phyloP scores from a whole-genome alignment of 2,888 invertebrate genomes.

The Lottia scabra region DNA sequence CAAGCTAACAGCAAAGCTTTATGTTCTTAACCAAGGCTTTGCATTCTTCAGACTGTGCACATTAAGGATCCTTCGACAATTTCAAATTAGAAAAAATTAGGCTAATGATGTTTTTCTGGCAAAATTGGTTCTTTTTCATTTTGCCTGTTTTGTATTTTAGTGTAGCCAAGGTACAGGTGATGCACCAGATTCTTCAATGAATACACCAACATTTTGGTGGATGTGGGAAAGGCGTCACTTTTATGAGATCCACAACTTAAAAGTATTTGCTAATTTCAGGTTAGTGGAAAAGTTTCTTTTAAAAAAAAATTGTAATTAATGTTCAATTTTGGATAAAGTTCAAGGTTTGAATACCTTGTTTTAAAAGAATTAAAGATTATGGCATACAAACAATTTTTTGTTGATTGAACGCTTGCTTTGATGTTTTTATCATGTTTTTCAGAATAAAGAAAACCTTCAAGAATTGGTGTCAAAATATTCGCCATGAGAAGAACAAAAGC shows the following conservation, averaged over 20 bases:
- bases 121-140: too few relatives aligned
- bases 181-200: constrained; percentile 45
- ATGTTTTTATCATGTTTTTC: constrained; percentile 1
- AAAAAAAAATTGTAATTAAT: too few relatives aligned
- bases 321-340: too few relatives aligned
- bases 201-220: constrained; percentile 65
- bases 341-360: background rate
- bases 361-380: too few relatives aligned
- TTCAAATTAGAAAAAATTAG: too few relatives aligned
- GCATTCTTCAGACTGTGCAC: too few relatives aligned
- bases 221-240: constrained; percentile 65
- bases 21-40: too few relatives aligned
- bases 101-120: too few relatives aligned
- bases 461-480: constrained; percentile 58
- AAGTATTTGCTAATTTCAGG: constrained; percentile 65
- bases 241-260: constrained; percentile 54
- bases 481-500: constrained; percentile 54
- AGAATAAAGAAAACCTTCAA: constrained; percentile 64
- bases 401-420: background rate
- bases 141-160: constrained; percentile 28
- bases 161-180: constrained; percentile 44
- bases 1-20: too few relatives aligned
- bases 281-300: constrained; percentile 17
- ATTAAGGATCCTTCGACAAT: too few relatives aligned
- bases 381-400: background rate